phyloP scores from a whole-genome alignment of 64 coral and sea anemone genomes.

The Hydrozoanthus tunicans region DNA sequence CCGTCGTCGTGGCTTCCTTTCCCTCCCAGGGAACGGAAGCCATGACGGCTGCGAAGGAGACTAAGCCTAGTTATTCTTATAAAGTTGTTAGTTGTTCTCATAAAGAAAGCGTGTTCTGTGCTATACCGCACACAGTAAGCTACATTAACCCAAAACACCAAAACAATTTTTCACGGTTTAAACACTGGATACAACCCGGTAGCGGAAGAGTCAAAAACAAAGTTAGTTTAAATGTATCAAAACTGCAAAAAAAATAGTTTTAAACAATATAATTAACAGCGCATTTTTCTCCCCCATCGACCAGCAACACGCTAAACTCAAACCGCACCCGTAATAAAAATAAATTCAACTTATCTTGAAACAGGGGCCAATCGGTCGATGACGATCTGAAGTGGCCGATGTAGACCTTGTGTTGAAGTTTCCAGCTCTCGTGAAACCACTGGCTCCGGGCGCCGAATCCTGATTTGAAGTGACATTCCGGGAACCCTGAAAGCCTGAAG shows the following conservation, averaged over 20 bases:
- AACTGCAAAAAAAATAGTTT: neutral
- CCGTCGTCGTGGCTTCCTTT: no score
- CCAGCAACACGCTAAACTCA: neutral
- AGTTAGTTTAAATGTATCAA: neutral
- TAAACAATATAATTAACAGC: no score
- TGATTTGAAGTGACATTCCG: constrained; percentile 3
- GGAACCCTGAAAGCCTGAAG: neutral
- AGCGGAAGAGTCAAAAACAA: neutral
- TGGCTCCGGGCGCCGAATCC: constrained; percentile 9
- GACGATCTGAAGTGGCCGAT: constrained; percentile 2
- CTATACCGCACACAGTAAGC: no score
- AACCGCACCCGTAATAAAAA: constrained; percentile 4
- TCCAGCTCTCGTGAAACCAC: constrained; percentile 19
- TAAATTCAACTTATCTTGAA: constrained; percentile 32
- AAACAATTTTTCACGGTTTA: no score
- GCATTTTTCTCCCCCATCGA: neutral
- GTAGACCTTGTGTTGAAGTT: constrained; percentile 6
- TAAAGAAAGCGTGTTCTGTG: no score
- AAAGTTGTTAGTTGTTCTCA: no score
- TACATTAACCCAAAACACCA: no score
- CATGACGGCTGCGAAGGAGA: no score
- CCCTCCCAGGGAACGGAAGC: no score
- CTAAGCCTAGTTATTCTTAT: no score
- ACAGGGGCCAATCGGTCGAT: constrained; percentile 12
- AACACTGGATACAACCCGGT: no score